phyloP scores from a whole-genome alignment of 2,113 vertebrate species.

The Progne subis region DNA sequence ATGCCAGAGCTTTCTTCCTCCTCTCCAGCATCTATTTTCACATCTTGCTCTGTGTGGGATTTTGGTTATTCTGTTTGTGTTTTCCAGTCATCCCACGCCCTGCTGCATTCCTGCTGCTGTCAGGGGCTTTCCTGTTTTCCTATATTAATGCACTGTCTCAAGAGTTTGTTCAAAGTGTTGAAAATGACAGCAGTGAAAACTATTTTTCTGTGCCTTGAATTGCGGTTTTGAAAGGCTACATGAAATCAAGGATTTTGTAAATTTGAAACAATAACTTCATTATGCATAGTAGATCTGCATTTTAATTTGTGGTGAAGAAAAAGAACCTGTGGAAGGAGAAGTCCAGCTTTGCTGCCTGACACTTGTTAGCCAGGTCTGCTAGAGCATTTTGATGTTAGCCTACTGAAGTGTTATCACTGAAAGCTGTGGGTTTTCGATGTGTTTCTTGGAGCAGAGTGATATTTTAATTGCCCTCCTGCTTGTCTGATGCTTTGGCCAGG shows the following conservation, averaged over 20 bases:
- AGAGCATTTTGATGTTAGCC: not conserved
- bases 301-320: not conserved
- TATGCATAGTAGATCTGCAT: not conserved
- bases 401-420: not conserved
- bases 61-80: not conserved
- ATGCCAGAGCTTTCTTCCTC: not conserved
- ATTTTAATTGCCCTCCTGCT: constrained; percentile 35
- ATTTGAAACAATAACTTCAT: not conserved
- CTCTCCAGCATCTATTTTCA: not conserved
- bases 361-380: not conserved
- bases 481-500: constrained; percentile 9
- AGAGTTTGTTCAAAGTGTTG: not conserved
- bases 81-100: not conserved
- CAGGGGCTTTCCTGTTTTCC: not conserved
- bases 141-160: not conserved
- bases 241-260: not conserved
- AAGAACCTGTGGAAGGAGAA: not conserved
- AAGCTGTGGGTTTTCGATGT: not conserved
- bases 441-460: constrained; percentile 18
- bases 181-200: not conserved
- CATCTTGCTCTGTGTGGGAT: not conserved
- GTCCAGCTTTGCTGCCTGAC: not conserved
- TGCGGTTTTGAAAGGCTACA: not conserved
- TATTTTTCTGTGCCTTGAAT: not conserved
- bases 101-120: not conserved